Evolutionary conservation across 2,113 vertebrate genomes (phyloP), one percentile per base, ranked within the genome.

Genomic region (Bambusicola thoracicus): DNA sequence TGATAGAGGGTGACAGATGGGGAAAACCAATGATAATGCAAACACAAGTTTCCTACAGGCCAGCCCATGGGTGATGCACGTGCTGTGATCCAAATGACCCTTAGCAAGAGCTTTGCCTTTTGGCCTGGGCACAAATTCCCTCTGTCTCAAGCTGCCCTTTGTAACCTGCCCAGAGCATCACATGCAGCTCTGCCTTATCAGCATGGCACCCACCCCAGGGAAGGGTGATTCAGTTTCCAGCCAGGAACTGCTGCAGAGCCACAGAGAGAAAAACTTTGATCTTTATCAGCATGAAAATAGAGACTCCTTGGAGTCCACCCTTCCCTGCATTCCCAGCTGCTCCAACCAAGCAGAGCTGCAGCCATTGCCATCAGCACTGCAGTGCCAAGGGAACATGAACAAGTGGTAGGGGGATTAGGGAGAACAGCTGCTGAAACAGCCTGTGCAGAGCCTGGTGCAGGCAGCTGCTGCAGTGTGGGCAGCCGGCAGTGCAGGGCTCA

Each of bases 391-490:
- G 32, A 74, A 53, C 32, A 10, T 44, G 36, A 63, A 44, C 63
- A 94, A 6, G 0, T 77, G 70, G 22, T 13, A 0, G 20, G 63
- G 67, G 79, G 81, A 94, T 96, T 94, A 97, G 76, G 55, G 75
- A 91, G 87, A 92, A 46, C 95, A 92, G 53, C 65, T 94, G 84
- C 55, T 94, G 46, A 73, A 86, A 91, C 70, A 85, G 82, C 91
- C 78, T 66, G 93, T 43, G 59, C 34, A 48, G 10, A 86, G 92
- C 70, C 49, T 10, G 74, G 73, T 46, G 74, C 75, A 89, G 96
- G 95, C 96, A 97, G 97, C 93, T 97, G 94, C 92, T 78, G 46
- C 11, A 4, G 19, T 70, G 51, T 30, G 85, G 48, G 81, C 63
- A 93, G 90, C 67, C 82, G 75, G 34, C 8, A 20, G 78, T 72